These are phyloP conservation scores for Porites lobata DNA, from an alignment of 92 coral and sea anemone species.

Conservation along the genomic window DNA sequence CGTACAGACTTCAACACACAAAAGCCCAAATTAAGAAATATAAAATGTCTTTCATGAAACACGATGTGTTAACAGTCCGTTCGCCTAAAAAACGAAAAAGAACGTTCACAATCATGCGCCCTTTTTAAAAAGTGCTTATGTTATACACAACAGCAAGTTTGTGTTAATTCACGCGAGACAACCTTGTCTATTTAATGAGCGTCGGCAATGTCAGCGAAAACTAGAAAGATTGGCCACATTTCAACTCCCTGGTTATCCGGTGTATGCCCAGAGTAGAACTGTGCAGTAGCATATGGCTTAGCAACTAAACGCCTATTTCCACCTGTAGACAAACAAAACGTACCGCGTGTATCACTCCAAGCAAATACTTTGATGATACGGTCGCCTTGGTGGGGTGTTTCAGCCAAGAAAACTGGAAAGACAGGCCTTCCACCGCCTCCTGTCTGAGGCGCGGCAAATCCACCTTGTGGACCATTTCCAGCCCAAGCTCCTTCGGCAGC, in stretches of 20 bases:
- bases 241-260: conserved; percentile 23
- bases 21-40: no score
- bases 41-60: no score
- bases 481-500: conserved; percentile 28
- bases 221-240: conserved; percentile 27
- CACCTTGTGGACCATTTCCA: conserved; percentile 1
- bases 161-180: not conserved
- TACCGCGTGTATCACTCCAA: not conserved
- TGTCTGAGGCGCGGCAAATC: conserved; percentile 2
- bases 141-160: not conserved
- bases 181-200: conserved; percentile 28
- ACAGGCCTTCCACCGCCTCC: conserved; percentile 29
- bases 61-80: no score
- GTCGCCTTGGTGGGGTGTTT: conserved; percentile 32
- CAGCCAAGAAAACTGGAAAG: conserved; percentile 13
- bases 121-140: not conserved
- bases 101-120: not conserved
- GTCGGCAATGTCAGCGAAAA: conserved; percentile 4
- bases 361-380: conserved; percentile 39
- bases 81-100: no score
- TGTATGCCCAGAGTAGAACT: conserved; percentile 26
- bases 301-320: conserved; percentile 28
- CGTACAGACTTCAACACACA: no score
- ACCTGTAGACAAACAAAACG: conserved; percentile 26
- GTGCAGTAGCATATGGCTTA: conserved; percentile 11